phyloP scores from a whole-genome alignment of 2,113 vertebrate genomes.

The Lycocorax pyrrhopterus region DNA sequence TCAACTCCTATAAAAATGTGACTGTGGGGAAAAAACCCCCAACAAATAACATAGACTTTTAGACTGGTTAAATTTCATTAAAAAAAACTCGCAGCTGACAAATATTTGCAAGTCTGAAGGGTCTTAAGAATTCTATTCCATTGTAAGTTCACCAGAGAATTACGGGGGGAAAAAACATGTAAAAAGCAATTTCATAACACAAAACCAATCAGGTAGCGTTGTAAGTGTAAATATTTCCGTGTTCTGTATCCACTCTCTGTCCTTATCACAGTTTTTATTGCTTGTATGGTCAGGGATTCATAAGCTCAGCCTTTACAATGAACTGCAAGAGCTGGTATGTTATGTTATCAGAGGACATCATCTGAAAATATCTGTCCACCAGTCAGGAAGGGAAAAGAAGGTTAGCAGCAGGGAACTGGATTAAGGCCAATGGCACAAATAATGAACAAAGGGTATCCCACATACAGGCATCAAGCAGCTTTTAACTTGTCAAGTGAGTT shows the following conservation, averaged over 20 bases:
- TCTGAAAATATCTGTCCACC: conserved; percentile 14
- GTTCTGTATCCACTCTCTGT: neutral
- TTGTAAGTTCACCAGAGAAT: neutral
- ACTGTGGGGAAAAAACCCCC: fast-evolving
- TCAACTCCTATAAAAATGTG: neutral
- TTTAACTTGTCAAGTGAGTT: neutral
- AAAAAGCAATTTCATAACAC: neutral
- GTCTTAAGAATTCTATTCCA: neutral
- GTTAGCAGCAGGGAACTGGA: neutral
- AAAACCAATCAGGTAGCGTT: neutral
- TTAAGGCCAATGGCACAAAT: neutral
- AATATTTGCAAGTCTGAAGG: neutral
- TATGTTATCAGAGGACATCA: neutral
- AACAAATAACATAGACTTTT: neutral
- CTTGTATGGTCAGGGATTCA: neutral
- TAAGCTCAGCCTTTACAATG: neutral
- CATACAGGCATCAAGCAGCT: neutral
- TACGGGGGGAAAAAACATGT: neutral
- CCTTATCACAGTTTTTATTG: neutral
- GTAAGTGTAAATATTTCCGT: neutral
- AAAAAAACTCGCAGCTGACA: neutral
- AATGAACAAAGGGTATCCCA: neutral
- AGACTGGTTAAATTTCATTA: neutral
- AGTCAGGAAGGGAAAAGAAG: conserved; percentile 15
- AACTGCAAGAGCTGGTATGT: neutral